Conservation (phyloP, 64 coral and sea anemone species). For the Porites australiensis region DNA sequence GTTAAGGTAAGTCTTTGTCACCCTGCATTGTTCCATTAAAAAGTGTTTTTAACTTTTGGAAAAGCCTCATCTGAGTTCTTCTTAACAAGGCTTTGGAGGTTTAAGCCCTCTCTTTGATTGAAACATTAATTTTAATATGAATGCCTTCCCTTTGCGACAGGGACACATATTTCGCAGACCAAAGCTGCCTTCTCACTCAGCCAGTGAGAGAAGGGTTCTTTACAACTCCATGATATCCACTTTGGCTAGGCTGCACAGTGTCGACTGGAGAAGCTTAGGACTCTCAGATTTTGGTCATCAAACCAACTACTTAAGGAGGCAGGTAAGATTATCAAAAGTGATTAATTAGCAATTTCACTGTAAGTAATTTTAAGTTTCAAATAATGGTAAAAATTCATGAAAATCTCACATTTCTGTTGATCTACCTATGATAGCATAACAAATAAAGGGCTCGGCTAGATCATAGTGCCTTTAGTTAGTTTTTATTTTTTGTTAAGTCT, state of each 20-base stretch:
- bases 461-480: no score
- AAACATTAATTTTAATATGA: not conserved
- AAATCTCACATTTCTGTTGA: no score
- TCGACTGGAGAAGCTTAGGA: conserved; percentile 73
- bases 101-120: no score
- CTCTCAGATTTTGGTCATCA: conserved; percentile 83
- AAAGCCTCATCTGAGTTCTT: no score
- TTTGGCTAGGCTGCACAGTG: conserved; percentile 79
- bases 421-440: no score
- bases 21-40: no score
- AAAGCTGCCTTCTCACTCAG: conserved; percentile 9
- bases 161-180: conserved; percentile 77
- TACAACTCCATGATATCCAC: conserved; percentile 67
- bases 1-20: conserved; percentile 59
- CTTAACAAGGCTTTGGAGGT: no score
- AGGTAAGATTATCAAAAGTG: conserved; percentile 39
- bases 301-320: conserved; percentile 76
- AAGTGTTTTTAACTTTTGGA: not conserved
- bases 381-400: no score
- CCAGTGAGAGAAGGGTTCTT: conserved; percentile 39
- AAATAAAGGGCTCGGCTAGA: no score
- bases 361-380: no score
- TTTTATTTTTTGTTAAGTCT: no score
- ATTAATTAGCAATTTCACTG: no score
- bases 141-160: conserved; percentile 7